Percentiles rank a stretch among this genome's conserved stretches.
phyloP scores from a whole-genome alignment of 2,113 vertebrate genomes.

The Hemibagrus wyckioides region DNA sequence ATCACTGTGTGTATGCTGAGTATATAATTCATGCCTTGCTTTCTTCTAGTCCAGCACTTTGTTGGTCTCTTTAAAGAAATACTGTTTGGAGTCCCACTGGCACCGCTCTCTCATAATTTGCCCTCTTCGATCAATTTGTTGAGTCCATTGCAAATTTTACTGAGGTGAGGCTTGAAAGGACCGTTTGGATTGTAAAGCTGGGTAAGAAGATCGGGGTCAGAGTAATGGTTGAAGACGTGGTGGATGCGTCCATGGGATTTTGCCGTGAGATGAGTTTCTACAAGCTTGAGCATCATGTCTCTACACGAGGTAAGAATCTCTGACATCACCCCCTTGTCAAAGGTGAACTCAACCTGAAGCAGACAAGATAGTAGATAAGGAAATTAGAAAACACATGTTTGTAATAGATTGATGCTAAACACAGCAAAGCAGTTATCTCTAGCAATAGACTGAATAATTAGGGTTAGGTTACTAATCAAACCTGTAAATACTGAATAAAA shows the following conservation, averaged over 20 bases:
- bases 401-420: background rate
- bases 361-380: background rate
- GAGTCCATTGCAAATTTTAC: constrained; percentile 82
- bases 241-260: constrained; percentile 87
- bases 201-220: constrained; percentile 76
- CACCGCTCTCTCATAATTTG: constrained; percentile 73
- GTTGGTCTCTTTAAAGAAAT: constrained; percentile 17
- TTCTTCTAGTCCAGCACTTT: constrained; percentile 13
- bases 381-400: background rate
- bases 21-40: constrained; percentile 1
- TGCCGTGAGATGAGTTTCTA: constrained; percentile 82
- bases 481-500: background rate
- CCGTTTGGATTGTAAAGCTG: constrained; percentile 78
- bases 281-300: constrained; percentile 81
- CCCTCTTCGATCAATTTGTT: constrained; percentile 84
- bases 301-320: constrained; percentile 75
- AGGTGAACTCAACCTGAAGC: constrained; percentile 83
- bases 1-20: background rate
- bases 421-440: background rate
- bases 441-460: background rate
- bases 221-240: constrained; percentile 87
- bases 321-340: constrained; percentile 78
- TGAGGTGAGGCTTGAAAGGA: constrained; percentile 72
- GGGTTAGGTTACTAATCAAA: background rate
- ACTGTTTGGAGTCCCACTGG: constrained; percentile 1